Base-by-base conservation (phyloP, 2,888 invertebrate species). In the Monochamus alternatus region DNA sequence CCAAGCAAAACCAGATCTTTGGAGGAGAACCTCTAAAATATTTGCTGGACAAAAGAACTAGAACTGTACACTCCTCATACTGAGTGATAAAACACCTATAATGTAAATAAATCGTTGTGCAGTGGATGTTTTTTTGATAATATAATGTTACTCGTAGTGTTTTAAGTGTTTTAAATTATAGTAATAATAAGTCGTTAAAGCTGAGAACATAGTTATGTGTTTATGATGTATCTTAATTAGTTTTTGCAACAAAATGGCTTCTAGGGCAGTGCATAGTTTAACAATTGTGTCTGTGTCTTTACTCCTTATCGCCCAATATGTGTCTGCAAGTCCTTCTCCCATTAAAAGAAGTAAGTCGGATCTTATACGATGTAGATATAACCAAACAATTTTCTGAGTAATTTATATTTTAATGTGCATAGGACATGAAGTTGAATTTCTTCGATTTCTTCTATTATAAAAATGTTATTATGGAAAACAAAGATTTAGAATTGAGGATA, bases 271-370 rank as follows among this genome's bases (percentile, higher is more conserved):
- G 69, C 14, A 67, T 65, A 52, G 65, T 75, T 64, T 73, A 30
- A 52, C 73, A 55, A 60, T 73, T 55, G 69, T 70, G 59, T 66
- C 69, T 74, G 73, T 75, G 75, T 66, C 78, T 51, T 76, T 78
- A 62, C 71, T 71, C 65, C 70, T 82, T 7, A 71, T 79, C 55
- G 67, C 70, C 62, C 74, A 73, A 31, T 51, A 80, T 75, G 82
- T 77, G 38, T 68, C 73, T 30, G 68, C 78, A 31, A 82, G 80
- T 73, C 82, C 82, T 51, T 81, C 82, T 38, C 81, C 81, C 59
- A 78, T 80, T 72, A 82, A 82, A 77, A 78, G 81, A 79, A 78
- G 82, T 82, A 74, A 82, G 82, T 80, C 5, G 1, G 12, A 44
- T 14, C 5, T 31, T 31, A n/a, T n/a, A 9, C 14, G n/a, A 22